Evolutionary conservation across 1,140 invertebrate genomes (phyloP), one percentile per base, ranked within the genome.

Genomic region (Sycobia sp.): DNA sequence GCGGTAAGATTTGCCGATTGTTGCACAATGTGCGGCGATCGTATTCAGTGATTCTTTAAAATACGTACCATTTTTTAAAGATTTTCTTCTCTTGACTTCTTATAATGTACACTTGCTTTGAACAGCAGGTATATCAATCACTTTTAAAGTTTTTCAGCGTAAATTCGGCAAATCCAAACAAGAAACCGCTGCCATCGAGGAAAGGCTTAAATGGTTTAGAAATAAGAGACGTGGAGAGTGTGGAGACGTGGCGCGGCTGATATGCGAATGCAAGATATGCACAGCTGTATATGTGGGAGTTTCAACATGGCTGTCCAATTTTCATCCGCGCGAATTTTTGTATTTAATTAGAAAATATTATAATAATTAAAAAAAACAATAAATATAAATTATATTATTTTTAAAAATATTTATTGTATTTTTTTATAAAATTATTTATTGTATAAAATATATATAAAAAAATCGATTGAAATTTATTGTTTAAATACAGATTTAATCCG

Each of bases 161-260:
- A 38, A 46, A 47, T 4, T 39, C 50, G 27, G 27, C 13, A 34
- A 14, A 62, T 39, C 29, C 13, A 46, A 62, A 54, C 47, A 38
- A 54, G 50, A 53, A 62, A 50, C 50, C 50, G 39, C 59, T 62
- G 39, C 59, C 59, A 62, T 62, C 50, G 39, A 50, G 16, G 39
- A 22, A 44, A 53, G 13, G n/a, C 13, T 47, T 32, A 13, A 16
- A 27, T 61, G 47, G n/a, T n/a, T n/a, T n/a, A n/a, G n/a, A n/a
- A n/a, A n/a, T n/a, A 9, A 36, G 27, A 54, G 51, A 54, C 29
- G 55, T 36, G 44, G 55, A 25, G 32, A 25, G 20, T 61, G 55
- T 47, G 22, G 22, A 32, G 58, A 55, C 34, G 34, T 55, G 53
- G 53, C 53, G 36, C 10, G n/a, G n/a, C n/a, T n/a, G n/a, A n/a